Conservation (phyloP, 2,797 vertebrate genomes). For the Phoeniculus purpureus region DNA sequence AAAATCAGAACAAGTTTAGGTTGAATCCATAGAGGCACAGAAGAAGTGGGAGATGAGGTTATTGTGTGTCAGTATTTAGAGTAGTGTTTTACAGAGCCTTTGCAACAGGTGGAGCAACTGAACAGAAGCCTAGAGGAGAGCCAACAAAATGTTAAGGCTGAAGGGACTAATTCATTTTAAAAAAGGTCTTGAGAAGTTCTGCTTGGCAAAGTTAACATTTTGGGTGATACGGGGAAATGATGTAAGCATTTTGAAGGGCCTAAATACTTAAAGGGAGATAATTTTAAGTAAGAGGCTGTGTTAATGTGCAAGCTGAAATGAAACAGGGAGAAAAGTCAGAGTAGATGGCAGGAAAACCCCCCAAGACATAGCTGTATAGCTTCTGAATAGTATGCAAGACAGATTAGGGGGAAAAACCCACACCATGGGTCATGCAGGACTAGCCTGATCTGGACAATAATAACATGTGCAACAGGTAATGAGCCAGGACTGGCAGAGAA, state of each 20-base stretch:
- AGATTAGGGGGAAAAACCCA: neutral
- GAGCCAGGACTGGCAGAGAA: neutral
- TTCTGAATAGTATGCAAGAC: neutral
- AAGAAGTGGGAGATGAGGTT: neutral
- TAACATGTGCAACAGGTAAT: neutral
- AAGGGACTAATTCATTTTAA: neutral
- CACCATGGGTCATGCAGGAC: neutral
- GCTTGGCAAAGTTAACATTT: neutral
- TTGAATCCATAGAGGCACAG: neutral
- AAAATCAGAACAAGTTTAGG: neutral
- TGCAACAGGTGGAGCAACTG: conserved; percentile 37
- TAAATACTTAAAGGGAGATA: neutral
- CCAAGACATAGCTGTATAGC: neutral
- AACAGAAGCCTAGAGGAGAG: neutral
- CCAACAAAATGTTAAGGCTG: neutral
- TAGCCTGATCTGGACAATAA: neutral
- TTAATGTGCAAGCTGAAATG: neutral
- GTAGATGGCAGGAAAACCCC: neutral
- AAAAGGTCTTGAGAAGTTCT: neutral
- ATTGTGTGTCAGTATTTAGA: neutral
- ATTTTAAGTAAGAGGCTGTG: neutral
- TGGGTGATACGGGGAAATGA: neutral
- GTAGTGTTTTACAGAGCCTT: neutral
- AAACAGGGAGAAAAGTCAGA: neutral
- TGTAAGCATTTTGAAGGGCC: neutral